Percentiles rank a stretch among this genome's conserved stretches.
These are phyloP conservation scores for Cistogaster globosa DNA, from an alignment of 2,888 invertebrate species.

Conservation along the genomic window DNA sequence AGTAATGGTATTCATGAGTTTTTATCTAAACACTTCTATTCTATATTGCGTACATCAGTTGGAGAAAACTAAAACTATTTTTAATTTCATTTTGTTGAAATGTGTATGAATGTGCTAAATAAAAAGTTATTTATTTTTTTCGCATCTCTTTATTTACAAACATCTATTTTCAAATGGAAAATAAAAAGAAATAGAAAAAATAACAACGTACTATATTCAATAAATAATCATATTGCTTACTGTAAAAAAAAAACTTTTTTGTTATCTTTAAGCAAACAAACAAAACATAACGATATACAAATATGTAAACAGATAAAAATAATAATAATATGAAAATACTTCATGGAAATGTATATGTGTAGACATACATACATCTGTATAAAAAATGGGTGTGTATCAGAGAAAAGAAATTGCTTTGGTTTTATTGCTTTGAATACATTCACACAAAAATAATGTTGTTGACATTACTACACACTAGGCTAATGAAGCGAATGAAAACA, in stretches of 20 bases:
- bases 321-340: too few relatives aligned
- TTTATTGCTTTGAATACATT: too few relatives aligned
- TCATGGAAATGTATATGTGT: neutral
- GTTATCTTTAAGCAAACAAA: constrained; percentile 57
- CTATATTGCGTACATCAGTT: neutral
- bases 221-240: constrained; percentile 58
- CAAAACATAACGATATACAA: constrained; percentile 25
- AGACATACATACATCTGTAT: too few relatives aligned
- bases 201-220: constrained; percentile 20
- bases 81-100: constrained; percentile 42
- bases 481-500: too few relatives aligned
- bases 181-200: constrained; percentile 9
- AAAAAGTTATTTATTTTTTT: constrained; percentile 5
- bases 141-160: constrained; percentile 3
- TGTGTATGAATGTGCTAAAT: constrained; percentile 36
- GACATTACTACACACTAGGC: too few relatives aligned
- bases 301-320: neutral
- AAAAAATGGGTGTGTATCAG: neutral
- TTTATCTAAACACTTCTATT: neutral
- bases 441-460: too few relatives aligned
- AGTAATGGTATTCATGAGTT: neutral
- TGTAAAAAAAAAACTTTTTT: constrained; percentile 39
- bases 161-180: constrained; percentile 37
- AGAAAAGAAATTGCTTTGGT: too few relatives aligned
- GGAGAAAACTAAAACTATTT: constrained; percentile 10